Conservation (phyloP, 2,888 invertebrate genomes). For the Petrolisthes manimaculis region DNA sequence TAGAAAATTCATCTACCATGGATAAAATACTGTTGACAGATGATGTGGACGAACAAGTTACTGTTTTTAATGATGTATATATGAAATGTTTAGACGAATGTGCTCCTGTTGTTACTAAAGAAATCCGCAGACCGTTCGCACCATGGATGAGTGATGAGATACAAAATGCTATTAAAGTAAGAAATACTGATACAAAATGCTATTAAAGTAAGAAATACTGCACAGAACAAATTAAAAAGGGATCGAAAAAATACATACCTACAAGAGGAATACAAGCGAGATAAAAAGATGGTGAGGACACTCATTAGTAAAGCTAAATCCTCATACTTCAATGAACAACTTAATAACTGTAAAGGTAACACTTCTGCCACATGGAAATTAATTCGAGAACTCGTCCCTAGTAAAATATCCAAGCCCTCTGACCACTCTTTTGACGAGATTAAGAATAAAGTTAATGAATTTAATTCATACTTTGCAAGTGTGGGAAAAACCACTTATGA, state of each 20-base stretch:
- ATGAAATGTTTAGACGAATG: background rate
- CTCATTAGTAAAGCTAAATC: background rate
- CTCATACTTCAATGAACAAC: background rate
- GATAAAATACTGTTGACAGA: background rate
- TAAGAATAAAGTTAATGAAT: background rate
- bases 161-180: conserved; percentile 1
- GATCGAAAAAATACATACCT: background rate
- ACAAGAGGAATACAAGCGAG: background rate
- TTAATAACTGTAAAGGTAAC: background rate
- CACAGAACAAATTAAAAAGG: background rate
- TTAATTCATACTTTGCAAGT: background rate
- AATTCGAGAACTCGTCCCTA: conserved; percentile 4
- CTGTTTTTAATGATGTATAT: background rate
- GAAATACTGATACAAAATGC: too few relatives aligned
- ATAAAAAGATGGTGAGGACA: background rate
- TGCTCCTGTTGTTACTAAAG: background rate
- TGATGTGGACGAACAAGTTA: background rate
- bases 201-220: background rate
- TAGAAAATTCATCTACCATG: background rate
- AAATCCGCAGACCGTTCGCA: conserved; percentile 6
- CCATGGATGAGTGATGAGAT: conserved; percentile 20
- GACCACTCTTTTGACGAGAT: background rate
- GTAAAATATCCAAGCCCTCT: background rate
- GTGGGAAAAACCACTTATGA: background rate
- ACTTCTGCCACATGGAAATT: conserved; percentile 12